A percentile compares a stretch with the other conserved stretches of the same genome.
phyloP scores from a whole-genome alignment of 2,113 vertebrate genomes.

The Datnioides undecimradiatus region DNA sequence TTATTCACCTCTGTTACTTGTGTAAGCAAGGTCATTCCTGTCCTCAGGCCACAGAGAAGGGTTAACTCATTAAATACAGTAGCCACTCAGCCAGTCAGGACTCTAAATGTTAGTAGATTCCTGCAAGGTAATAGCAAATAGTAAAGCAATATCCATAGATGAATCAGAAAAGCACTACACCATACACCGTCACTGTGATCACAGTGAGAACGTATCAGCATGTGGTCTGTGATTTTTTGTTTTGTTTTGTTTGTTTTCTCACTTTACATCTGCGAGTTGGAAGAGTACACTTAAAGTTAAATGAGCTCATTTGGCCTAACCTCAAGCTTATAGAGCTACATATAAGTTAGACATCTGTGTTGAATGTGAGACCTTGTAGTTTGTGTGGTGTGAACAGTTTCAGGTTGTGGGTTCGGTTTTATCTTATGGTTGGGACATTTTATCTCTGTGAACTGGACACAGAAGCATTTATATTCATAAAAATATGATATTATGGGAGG shows the following conservation, averaged over 20 bases:
- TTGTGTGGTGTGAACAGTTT: neutral
- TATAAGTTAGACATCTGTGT: neutral
- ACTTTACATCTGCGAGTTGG: too few species aligned
- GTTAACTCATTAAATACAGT: neutral
- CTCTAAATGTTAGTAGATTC: neutral
- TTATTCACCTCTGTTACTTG: conserved; percentile 12
- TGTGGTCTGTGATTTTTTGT: neutral
- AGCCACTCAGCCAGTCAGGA: neutral
- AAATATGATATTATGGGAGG: neutral
- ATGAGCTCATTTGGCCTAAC: neutral
- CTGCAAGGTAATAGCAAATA: neutral
- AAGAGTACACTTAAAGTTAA: neutral
- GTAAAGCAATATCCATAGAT: neutral
- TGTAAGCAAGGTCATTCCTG: neutral
- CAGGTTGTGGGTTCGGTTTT: neutral
- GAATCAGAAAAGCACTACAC: neutral
- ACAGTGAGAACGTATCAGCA: neutral
- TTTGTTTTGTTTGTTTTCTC: too few species aligned
- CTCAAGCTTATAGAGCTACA: neutral
- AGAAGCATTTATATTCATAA: neutral
- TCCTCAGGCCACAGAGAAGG: neutral
- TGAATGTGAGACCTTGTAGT: neutral
- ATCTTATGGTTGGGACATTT: neutral
- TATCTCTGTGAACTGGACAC: neutral
- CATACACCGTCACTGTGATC: neutral